These are phyloP conservation scores for Periphyllus acericola DNA, from an alignment of 2,888 invertebrate species.

Conservation along the genomic window DNA sequence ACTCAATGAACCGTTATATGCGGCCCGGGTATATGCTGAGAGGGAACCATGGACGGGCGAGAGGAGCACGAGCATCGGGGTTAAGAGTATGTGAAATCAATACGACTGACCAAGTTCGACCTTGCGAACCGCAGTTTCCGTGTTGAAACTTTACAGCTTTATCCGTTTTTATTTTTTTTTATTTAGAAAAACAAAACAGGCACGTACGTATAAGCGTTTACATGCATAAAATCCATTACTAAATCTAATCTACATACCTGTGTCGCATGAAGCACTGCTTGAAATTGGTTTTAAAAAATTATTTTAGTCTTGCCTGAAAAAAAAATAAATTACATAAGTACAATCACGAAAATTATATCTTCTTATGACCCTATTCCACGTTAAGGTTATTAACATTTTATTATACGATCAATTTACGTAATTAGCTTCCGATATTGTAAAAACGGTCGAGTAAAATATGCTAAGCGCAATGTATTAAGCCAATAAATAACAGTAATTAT, in stretches of 20 bases:
- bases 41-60: neutral
- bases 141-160: neutral
- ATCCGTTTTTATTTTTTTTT: neutral
- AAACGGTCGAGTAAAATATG: too few relatives aligned
- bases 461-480: too few relatives aligned
- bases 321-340: slow-evolving; percentile 10
- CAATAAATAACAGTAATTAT: too few relatives aligned
- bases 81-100: slow-evolving; percentile 33
- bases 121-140: neutral
- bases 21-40: neutral
- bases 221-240: neutral
- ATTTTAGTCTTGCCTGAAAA: neutral
- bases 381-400: too few relatives aligned
- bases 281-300: neutral
- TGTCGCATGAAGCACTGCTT: neutral
- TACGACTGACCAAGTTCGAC: slow-evolving; percentile 36
- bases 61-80: neutral
- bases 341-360: neutral
- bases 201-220: neutral
- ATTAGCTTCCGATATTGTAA: too few relatives aligned
- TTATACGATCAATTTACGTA: too few relatives aligned
- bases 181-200: neutral
- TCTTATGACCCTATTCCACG: too few relatives aligned
- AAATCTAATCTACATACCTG: neutral
- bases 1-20: slow-evolving; percentile 44